Percentiles rank a stretch among this genome's conserved stretches.
phyloP scores from a whole-genome alignment of 2,113 vertebrate genomes.

The Nothocercus julius region DNA sequence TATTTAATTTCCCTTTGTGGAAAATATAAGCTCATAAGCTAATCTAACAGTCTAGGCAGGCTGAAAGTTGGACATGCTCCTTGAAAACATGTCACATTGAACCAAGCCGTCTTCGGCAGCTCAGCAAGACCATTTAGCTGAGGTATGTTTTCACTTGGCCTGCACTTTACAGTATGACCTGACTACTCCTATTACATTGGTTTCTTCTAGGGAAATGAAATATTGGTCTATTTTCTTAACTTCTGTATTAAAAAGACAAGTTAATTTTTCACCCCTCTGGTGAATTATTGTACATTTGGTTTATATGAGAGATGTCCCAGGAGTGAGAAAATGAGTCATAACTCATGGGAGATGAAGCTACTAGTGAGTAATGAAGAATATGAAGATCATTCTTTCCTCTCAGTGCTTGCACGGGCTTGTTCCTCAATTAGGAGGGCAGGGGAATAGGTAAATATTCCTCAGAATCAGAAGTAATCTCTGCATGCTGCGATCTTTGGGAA shows the following conservation, averaged over 20 bases:
- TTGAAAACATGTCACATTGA: not conserved
- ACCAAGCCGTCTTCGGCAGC: fast-evolving
- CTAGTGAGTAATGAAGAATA: constrained; percentile 56
- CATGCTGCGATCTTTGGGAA: not conserved
- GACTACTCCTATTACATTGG: not conserved
- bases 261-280: constrained; percentile 71
- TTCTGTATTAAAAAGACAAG: constrained; percentile 71
- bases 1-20: constrained; percentile 5
- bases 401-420: constrained; percentile 8
- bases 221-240: constrained; percentile 70
- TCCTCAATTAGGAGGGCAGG: constrained; percentile 44
- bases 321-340: constrained; percentile 69
- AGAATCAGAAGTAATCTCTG: not conserved
- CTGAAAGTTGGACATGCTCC: not conserved
- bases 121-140: not conserved
- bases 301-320: constrained; percentile 61
- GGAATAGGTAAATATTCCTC: constrained; percentile 3
- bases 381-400: constrained; percentile 53
- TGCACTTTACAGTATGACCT: not conserved
- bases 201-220: constrained; percentile 58
- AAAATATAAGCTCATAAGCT: not conserved
- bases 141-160: constrained; percentile 1
- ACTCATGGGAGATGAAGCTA: constrained; percentile 60
- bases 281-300: constrained; percentile 61
- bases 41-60: not conserved